phyloP scores from a whole-genome alignment of 2,797 vertebrate species.

The Leptodactylus fallax region DNA sequence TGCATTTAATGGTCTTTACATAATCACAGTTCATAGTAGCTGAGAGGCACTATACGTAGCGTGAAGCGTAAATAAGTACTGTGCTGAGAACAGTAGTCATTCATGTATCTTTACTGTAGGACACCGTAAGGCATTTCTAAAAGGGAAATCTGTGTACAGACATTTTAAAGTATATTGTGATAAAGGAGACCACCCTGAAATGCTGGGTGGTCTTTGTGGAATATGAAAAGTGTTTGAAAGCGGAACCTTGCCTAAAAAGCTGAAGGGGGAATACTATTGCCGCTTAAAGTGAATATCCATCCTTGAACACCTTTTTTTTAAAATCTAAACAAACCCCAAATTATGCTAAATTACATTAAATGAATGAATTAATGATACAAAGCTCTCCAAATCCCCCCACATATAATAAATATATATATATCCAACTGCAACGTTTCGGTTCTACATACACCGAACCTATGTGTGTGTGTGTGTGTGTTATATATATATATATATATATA shows the following conservation, averaged over 20 bases:
- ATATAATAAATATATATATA: too few species aligned
- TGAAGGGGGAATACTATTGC: not conserved
- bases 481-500: too few species aligned
- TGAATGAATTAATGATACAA: too few species aligned
- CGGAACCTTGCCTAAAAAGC: not conserved
- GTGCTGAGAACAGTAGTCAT: conserved; percentile 29
- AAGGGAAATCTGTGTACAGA: not conserved
- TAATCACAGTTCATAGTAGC: conserved; percentile 36
- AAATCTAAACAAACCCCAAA: too few species aligned
- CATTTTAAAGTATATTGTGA: conserved; percentile 33
- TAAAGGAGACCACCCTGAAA: conserved; percentile 29
- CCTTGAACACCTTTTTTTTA: not conserved
- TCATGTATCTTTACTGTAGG: conserved; percentile 30
- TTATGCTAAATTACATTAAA: too few species aligned
- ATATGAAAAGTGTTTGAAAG: conserved; percentile 2
- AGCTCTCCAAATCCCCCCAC: too few species aligned
- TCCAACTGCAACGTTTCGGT: too few species aligned
- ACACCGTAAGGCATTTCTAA: not conserved
- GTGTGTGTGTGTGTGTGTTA: too few species aligned
- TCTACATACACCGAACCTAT: too few species aligned
- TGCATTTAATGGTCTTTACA: conserved; percentile 52
- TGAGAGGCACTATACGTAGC: not conserved
- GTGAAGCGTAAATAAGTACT: conserved; percentile 30
- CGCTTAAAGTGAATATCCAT: not conserved
- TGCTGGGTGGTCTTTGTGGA: conserved; percentile 18